phyloP scores from a whole-genome alignment of 2,113 vertebrate species.

The Antigone vipio region DNA sequence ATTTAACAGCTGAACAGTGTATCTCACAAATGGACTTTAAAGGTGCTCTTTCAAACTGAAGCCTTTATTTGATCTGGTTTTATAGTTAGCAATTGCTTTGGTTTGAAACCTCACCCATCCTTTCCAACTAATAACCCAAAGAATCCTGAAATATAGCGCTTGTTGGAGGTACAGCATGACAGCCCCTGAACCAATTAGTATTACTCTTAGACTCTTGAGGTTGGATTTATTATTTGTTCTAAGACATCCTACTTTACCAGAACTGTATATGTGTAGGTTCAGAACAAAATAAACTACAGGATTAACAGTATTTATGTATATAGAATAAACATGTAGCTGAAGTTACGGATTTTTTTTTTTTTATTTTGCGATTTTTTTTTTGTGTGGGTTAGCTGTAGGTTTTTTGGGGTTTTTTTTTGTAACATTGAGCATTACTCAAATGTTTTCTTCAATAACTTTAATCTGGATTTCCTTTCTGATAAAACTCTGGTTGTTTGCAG shows the following conservation, averaged over 20 bases:
- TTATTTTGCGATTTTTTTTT: neutral
- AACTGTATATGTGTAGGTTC: neutral
- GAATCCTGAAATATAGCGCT: slow-evolving; percentile 42
- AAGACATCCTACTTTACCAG: neutral
- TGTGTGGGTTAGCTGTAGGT: neutral
- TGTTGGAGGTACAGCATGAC: slow-evolving; percentile 8
- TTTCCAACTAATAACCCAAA: slow-evolving; percentile 68
- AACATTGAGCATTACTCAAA: slow-evolving; percentile 21
- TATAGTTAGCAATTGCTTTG: slow-evolving; percentile 64
- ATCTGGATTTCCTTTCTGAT: slow-evolving; percentile 71
- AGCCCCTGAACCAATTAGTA: slow-evolving; percentile 3
- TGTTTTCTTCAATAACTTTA: slow-evolving; percentile 49
- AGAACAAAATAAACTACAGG: neutral
- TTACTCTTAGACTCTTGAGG: neutral
- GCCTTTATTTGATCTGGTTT: slow-evolving; percentile 71
- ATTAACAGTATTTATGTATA: neutral
- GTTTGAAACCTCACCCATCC: slow-evolving; percentile 61
- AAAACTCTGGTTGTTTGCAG: slow-evolving; percentile 70
- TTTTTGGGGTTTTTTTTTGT: neutral
- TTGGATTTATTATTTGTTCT: slow-evolving; percentile 21
- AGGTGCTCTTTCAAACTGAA: slow-evolving; percentile 55
- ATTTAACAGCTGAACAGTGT: slow-evolving; percentile 64
- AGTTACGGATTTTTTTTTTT: neutral
- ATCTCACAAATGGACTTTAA: slow-evolving; percentile 67
- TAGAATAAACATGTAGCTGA: neutral